Evolutionary conservation across 1,140 invertebrate species (phyloP), one percentile per base, ranked within the genome.

Genomic region (Hycleus cichorii): DNA sequence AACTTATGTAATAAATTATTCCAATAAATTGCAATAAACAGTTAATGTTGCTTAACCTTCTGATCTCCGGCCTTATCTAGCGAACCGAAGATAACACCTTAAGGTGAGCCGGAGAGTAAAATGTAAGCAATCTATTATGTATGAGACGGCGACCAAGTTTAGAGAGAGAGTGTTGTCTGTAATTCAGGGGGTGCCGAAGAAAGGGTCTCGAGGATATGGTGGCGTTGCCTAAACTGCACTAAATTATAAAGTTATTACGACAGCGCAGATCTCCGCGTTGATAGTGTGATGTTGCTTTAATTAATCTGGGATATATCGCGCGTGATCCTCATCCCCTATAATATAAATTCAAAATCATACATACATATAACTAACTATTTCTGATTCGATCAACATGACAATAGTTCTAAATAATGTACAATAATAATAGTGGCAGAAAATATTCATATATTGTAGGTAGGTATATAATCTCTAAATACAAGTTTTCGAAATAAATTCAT

Each of bases 231-330:
- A 66, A 71, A 71, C 64, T 68, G 70, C 67, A 74, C 69, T 74
- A 74, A 74, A 74, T 74, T 74, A 73, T 73, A 74, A 74, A 74
- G 72, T 74, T 74, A 73, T 74, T 74, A 70, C 69, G 72, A 72
- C 70, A 71, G 71, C 62, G 66, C 63, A 73, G 71, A 74, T 74
- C 66, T 64, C 59, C 64, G 66, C 62, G 68, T 64, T 69, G 65
- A 73, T 73, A 74, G 65, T 70, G 69, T 71, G 72, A 74, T 72
- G 71, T 69, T 71, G 69, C 70, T 69, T 74, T 74, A 72, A 74
- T 74, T 74, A 74, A 74, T 74, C 70, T 69, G 61, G 69, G 68
- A 70, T 71, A 71, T 72, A 72, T 69, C 64, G 66, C 69, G 66
- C 66, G 59, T 67, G 64, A 55, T 44, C 60, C 47, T 46, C 58